Evolutionary conservation across 2,113 vertebrate genomes (phyloP).

Genomic region (Cyprinodon brontotheroides): DNA sequence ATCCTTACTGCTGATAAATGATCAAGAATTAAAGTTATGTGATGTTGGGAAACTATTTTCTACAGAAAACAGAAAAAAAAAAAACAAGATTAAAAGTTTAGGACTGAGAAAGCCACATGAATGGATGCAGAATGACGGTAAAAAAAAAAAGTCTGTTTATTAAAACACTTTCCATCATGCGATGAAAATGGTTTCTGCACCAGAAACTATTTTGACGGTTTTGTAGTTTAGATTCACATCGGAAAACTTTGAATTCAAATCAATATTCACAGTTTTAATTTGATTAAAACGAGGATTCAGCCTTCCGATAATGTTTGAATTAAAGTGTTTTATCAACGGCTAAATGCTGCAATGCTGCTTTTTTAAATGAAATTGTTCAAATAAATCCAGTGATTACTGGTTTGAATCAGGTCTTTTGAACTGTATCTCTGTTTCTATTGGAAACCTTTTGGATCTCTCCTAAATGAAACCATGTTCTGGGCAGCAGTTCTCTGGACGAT

Average conservation of each 20-base stretch:
- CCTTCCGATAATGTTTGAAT: too few species aligned
- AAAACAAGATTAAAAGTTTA: not conserved
- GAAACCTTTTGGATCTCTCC: not conserved
- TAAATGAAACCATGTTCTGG: not conserved
- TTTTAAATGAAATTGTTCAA: not conserved
- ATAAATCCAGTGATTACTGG: not conserved
- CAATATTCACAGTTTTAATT: too few species aligned
- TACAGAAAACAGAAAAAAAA: not conserved
- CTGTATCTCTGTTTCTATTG: not conserved
- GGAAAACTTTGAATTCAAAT: too few species aligned
- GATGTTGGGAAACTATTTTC: too few species aligned
- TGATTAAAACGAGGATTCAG: too few species aligned
- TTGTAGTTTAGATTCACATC: too few species aligned
- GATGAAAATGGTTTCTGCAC: constrained; percentile 7
- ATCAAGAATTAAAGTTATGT: too few species aligned
- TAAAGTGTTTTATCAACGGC: too few species aligned
- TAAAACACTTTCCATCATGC: constrained; percentile 37
- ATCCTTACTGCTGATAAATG: too few species aligned
- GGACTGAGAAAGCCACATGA: not conserved
- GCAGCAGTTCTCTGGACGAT: constrained; percentile 58
- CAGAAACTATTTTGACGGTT: too few species aligned
- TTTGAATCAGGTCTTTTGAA: not conserved
- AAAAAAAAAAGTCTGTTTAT: not conserved
- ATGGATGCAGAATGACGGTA: too few species aligned
- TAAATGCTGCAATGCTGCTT: too few species aligned